Conservation (phyloP, 2,797 vertebrate genomes). For the Chrysocyon brachyurus region DNA sequence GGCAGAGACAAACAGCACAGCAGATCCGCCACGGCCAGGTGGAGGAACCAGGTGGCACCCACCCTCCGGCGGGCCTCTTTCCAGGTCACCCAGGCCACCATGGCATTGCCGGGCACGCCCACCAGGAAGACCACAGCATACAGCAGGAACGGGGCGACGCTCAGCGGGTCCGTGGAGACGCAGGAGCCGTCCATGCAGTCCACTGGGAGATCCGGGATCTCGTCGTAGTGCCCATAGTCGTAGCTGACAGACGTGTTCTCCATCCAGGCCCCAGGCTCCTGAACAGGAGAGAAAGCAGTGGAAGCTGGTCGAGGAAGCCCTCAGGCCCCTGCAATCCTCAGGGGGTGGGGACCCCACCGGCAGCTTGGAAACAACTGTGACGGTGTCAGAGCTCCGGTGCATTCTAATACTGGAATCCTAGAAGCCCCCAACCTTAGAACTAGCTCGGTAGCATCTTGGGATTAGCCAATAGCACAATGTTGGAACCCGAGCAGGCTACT, state of each 20-base stretch:
- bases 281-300: background rate
- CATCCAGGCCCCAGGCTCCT: constrained; percentile 51
- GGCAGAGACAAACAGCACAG: constrained; percentile 93
- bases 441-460: accelerated
- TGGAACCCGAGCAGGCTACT: background rate
- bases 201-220: background rate
- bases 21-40: constrained; percentile 92
- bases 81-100: constrained; percentile 91
- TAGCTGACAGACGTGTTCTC: background rate
- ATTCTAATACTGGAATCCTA: background rate
- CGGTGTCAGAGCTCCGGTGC: accelerated
- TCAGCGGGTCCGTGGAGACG: accelerated
- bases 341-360: accelerated
- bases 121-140: constrained; percentile 90
- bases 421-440: background rate
- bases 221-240: background rate
- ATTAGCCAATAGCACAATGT: background rate
- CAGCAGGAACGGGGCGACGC: constrained; percentile 16
- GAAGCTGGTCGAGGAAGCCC: too few relatives aligned
- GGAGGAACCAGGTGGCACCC: constrained; percentile 93
- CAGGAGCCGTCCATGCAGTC: background rate
- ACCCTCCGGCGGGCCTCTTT: constrained; percentile 88
- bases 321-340: accelerated
- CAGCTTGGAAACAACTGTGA: background rate
- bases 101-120: constrained; percentile 91